Base-by-base conservation (phyloP, 1,140 invertebrate species). In the Drosophila virilis region DNA sequence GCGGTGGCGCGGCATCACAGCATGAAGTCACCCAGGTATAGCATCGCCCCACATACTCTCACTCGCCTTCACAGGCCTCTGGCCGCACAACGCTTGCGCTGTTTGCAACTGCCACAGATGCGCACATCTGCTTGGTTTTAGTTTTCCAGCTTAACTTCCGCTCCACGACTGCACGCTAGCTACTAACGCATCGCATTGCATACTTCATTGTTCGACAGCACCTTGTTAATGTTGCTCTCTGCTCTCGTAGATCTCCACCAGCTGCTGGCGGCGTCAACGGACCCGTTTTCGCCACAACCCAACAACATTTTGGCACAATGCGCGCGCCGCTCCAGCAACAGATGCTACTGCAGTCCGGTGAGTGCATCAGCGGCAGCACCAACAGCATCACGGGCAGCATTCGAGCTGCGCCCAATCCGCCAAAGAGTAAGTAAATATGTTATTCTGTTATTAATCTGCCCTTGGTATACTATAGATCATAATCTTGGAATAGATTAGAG, bases 1-100 rank as follows among this genome's bases (percentile, higher is more conserved):
- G 80, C 59, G 59, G 92, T 92, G 28, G 73, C 84, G 33, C 78
- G 92, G 32, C 92, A 92, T 66, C 92, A 92, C 77, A 92, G 91
- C 81, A 92, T 92, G 91, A 92, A 92, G 71, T 91, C 91, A 57
- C 91, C 92, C 78, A 92, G 92, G 92, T 92, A 92, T 73, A 90
- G 50, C 43, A 80, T 50, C 60, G 38, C 35, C 15, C 9, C 35
- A 54, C 42, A 37, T 60, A 43, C 22, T 17, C 46, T 45, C 13
- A 37, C 37, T 74, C 42, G 60, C 37, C 33, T 55, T 22, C 38
- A 32, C 1, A 33, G 12, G 35, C 43, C 42, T 50, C 15, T 10
- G 8, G n/a, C 43, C 3, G 50, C 32, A 35, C 58, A 64, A 33
- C 35, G 17, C 54, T 58, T 69, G 43, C 35, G 43, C 35, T 9